A percentile compares a stretch with the other conserved stretches of the same genome.
phyloP scores from a whole-genome alignment of 2,797 vertebrate species.

The Delichon dasypus region DNA sequence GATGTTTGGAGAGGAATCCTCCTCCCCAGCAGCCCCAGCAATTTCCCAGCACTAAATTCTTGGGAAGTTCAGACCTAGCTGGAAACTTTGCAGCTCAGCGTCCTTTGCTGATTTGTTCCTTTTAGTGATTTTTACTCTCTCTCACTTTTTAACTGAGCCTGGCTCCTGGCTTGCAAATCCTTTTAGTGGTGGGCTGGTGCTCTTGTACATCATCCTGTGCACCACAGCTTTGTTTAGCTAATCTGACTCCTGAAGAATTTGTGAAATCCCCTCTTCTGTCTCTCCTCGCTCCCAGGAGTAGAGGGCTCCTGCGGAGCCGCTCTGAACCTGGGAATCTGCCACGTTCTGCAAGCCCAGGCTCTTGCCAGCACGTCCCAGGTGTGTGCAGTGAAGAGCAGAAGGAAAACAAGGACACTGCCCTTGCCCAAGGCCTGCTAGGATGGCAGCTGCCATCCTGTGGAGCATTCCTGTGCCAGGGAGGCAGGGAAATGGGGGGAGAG shows the following conservation, averaged over 20 bases:
- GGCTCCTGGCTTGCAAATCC: not conserved
- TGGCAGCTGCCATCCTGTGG: not conserved
- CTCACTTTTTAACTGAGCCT: not conserved
- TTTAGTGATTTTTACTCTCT: not conserved
- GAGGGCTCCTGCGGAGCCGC: not conserved
- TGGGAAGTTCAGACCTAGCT: not conserved
- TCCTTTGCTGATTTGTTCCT: not conserved
- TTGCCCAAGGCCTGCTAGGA: not conserved
- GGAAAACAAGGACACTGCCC: not conserved
- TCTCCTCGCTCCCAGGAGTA: not conserved
- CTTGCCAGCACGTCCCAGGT: conserved; percentile 62
- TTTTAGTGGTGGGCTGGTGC: not conserved
- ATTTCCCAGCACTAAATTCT: not conserved
- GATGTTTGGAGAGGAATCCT: not conserved
- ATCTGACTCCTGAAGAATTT: not conserved
- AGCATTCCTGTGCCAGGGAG: not conserved
- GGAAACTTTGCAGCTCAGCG: not conserved
- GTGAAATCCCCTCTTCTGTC: not conserved
- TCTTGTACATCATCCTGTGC: not conserved
- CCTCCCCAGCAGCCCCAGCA: not conserved
- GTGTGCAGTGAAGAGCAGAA: not conserved
- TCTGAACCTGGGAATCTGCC: not conserved
- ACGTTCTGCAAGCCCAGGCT: not conserved
- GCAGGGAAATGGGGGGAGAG: not conserved
- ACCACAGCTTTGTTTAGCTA: not conserved